Percentiles rank a stretch among this genome's conserved stretches.
Evolutionary conservation across 2,797 vertebrate species (phyloP).

Genomic region (Acomys russatus): DNA sequence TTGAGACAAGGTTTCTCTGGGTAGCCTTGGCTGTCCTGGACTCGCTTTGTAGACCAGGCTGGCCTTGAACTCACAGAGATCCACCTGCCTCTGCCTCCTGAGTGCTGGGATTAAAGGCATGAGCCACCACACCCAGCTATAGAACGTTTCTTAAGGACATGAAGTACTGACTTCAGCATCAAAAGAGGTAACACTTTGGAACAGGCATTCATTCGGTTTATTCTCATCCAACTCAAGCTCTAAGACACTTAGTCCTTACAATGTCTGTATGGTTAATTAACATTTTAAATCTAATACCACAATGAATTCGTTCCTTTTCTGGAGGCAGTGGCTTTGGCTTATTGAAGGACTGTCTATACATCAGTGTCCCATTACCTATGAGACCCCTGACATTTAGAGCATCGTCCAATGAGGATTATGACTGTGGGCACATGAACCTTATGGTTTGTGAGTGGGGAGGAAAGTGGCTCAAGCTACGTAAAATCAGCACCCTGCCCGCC

Average conservation of each 20-base stretch:
- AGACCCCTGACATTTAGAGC: not conserved
- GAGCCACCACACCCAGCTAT: too few relatives aligned
- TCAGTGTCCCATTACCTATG: not conserved
- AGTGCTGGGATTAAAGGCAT: too few relatives aligned
- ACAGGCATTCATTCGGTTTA: not conserved
- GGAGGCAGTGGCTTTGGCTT: not conserved
- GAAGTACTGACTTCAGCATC: not conserved
- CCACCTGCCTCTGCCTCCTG: too few relatives aligned
- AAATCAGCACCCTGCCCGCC: not conserved
- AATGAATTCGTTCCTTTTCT: not conserved
- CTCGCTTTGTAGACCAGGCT: too few relatives aligned
- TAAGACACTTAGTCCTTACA: not conserved
- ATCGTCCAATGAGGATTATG: constrained; percentile 16
- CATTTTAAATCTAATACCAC: not conserved
- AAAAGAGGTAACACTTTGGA: not conserved
- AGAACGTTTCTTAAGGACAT: not conserved
- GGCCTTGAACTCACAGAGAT: too few relatives aligned
- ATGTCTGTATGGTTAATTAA: not conserved
- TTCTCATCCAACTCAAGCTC: not conserved
- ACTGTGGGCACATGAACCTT: not conserved
- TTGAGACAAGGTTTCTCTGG: too few relatives aligned
- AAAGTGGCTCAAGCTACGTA: not conserved
- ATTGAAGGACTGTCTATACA: not conserved
- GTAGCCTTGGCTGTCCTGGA: too few relatives aligned
- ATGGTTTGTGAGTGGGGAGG: not conserved